A percentile compares a stretch with the other conserved stretches of the same genome.
These are phyloP conservation scores for Uromys caudimaculatus DNA, from an alignment of 2,797 vertebrate species.

Conservation along the genomic window DNA sequence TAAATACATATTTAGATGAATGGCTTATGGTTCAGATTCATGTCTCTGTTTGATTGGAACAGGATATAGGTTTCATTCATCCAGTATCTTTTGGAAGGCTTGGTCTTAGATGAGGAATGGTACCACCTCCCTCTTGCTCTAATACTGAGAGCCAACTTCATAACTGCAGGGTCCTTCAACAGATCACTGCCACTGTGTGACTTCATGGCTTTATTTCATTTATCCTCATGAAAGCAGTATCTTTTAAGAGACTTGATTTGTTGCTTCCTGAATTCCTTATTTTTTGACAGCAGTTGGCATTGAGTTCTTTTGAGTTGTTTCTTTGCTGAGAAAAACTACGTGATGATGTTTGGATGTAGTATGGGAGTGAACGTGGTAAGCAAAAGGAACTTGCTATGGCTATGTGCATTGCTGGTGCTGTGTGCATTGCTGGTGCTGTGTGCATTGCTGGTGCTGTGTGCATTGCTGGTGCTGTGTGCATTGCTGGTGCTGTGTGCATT, in stretches of 20 bases:
- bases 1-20: conserved; percentile 49
- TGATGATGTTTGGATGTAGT: not conserved
- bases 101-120: not conserved
- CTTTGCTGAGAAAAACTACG: not conserved
- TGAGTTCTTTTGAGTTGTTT: not conserved
- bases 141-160: not conserved
- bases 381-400: not conserved
- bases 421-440: no score
- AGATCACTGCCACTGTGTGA: conserved; percentile 11
- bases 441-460: no score
- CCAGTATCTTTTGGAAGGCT: conserved; percentile 13
- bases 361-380: not conserved
- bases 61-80: not conserved
- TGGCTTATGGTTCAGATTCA: not conserved
- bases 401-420: not conserved
- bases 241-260: conserved; percentile 14
- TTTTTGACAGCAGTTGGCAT: not conserved
- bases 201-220: not conserved
- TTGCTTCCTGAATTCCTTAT: not conserved
- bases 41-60: not conserved
- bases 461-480: no score
- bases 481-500: no score
- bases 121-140: not conserved
- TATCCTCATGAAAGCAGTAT: not conserved
- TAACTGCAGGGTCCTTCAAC: not conserved